These are phyloP conservation scores for Zoroaster sp. DNA, from an alignment of 53 echinoderm and acorn worm species.

Conservation along the genomic window DNA sequence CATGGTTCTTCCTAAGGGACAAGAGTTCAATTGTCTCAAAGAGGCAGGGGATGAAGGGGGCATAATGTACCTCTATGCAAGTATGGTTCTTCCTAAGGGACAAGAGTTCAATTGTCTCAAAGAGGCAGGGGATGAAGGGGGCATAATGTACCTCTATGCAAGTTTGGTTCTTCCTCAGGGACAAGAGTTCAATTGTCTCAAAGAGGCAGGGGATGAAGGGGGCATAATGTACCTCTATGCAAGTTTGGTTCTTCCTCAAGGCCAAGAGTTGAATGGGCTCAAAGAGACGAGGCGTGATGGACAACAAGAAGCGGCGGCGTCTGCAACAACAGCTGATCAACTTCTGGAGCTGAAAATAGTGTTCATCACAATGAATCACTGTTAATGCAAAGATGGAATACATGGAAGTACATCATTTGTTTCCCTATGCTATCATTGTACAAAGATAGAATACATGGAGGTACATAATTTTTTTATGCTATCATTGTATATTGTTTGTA, in stretches of 20 bases:
- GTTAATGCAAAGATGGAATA: no score
- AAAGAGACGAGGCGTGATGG: conserved; percentile 82
- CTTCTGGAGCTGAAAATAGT: conserved; percentile 73
- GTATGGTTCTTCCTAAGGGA: background rate
- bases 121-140: background rate
- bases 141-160: background rate
- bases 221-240: conserved; percentile 80
- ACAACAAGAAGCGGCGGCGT: conserved; percentile 87
- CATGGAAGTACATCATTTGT: background rate
- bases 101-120: background rate
- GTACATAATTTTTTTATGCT: no score
- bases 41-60: background rate
- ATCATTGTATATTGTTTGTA: no score
- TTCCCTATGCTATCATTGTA: no score
- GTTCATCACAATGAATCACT: background rate
- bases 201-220: background rate
- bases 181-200: background rate
- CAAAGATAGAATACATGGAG: no score
- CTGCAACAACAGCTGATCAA: conserved; percentile 96
- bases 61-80: background rate
- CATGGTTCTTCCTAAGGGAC: background rate
- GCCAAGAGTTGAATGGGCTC: conserved; percentile 89
- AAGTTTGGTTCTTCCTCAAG: conserved; percentile 73
- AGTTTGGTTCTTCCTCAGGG: background rate
- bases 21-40: no score